Conservation (phyloP, 2,888 invertebrate genomes). For the Hylaea fasciaria region DNA sequence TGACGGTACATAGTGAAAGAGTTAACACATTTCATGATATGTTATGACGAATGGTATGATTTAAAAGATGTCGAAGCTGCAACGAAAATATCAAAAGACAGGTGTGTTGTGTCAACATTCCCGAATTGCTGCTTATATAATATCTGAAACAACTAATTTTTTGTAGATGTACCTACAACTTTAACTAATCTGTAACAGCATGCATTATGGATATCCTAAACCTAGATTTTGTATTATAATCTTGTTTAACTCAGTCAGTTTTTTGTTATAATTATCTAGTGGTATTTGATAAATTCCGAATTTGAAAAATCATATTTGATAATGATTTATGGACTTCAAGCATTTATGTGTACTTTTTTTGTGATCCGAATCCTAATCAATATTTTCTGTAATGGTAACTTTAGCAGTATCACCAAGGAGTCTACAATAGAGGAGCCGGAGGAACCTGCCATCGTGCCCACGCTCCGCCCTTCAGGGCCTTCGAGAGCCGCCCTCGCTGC, state of each 20-base stretch:
- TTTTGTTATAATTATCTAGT: too few relatives aligned
- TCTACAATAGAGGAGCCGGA: conserved; percentile 62
- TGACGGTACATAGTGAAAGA: conserved; percentile 2
- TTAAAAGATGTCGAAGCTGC: neutral
- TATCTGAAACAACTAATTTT: too few relatives aligned
- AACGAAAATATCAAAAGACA: neutral
- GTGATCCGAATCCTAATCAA: neutral
- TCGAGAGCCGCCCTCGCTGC: conserved; percentile 54
- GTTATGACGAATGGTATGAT: conserved; percentile 2
- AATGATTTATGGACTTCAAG: neutral
- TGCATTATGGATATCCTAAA: too few relatives aligned
- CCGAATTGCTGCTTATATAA: neutral
- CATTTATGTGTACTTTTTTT: neutral
- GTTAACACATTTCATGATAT: neutral
- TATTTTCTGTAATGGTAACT: conserved; percentile 16
- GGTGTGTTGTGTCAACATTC: neutral
- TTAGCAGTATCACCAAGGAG: conserved; percentile 56
- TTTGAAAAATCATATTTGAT: neutral
- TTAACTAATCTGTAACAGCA: too few relatives aligned
- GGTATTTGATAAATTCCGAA: too few relatives aligned
- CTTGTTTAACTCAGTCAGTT: too few relatives aligned
- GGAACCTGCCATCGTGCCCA: conserved; percentile 75
- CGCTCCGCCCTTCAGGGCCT: conserved; percentile 69
- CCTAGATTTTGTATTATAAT: too few relatives aligned
- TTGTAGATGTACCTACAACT: too few relatives aligned